phyloP scores from a whole-genome alignment of 1,140 invertebrate species.

The Anoplolepis gracilipes region DNA sequence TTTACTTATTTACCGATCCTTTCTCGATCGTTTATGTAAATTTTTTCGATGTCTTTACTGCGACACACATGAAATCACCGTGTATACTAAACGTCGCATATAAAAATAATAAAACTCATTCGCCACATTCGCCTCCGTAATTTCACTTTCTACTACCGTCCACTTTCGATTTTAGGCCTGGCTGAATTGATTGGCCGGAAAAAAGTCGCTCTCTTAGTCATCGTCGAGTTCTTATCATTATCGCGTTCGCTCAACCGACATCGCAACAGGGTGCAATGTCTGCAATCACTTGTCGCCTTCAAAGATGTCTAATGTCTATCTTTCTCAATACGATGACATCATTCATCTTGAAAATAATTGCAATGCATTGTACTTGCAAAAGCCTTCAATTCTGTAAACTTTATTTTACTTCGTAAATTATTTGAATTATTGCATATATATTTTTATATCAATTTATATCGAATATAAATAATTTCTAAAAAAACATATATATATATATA shows the following conservation, averaged over 20 bases:
- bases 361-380: background rate
- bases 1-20: background rate
- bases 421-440: background rate
- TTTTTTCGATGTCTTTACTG: background rate
- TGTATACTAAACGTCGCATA: constrained; percentile 30
- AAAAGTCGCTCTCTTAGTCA: constrained; percentile 62
- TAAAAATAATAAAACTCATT: constrained; percentile 51
- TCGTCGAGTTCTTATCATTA: constrained; percentile 28
- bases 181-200: constrained; percentile 27
- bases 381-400: background rate
- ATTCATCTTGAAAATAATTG: background rate
- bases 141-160: constrained; percentile 79
- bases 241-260: constrained; percentile 25
- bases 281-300: background rate
- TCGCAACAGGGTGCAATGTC: constrained; percentile 1
- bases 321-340: background rate
- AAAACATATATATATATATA: too few species aligned
- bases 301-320: background rate
- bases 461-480: too few species aligned
- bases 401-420: background rate
- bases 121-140: constrained; percentile 42
- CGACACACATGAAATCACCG: constrained; percentile 1
- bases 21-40: background rate
- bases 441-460: background rate
- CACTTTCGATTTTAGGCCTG: constrained; percentile 81